Conservation (phyloP, 2,113 vertebrate genomes). For the Anguilla japonica region DNA sequence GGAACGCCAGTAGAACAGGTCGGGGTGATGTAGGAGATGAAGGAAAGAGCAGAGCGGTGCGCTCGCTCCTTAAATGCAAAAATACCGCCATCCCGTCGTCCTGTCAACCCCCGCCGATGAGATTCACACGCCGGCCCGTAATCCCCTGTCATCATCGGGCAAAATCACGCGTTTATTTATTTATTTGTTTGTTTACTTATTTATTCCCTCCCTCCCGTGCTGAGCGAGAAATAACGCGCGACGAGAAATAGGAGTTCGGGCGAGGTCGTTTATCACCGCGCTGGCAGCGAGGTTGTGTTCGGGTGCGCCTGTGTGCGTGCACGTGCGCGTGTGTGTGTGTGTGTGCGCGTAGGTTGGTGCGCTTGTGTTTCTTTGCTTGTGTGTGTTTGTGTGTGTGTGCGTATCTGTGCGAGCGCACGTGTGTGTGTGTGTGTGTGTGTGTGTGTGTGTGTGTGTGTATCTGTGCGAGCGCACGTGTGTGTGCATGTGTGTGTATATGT, state of each 20-base stretch:
- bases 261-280: slow-evolving; percentile 49
- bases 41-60: too few species aligned
- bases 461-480: neutral
- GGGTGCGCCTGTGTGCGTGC: slow-evolving; percentile 46
- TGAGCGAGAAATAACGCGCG: slow-evolving; percentile 63
- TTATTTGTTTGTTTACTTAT: neutral
- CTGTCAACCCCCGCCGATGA: slow-evolving; percentile 55
- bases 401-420: slow-evolving; percentile 1
- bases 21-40: too few species aligned
- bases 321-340: slow-evolving; percentile 37
- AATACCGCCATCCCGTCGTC: slow-evolving; percentile 24
- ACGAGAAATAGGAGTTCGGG: slow-evolving; percentile 26
- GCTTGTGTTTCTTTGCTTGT: slow-evolving; percentile 36
- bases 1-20: too few species aligned
- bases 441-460: slow-evolving; percentile 19
- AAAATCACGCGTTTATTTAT: slow-evolving; percentile 10
- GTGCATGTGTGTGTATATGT: neutral
- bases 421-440: neutral
- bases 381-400: slow-evolving; percentile 7
- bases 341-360: slow-evolving; percentile 28
- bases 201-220: neutral
- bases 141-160: slow-evolving; percentile 52
- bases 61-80: too few species aligned
- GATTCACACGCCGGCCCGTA: slow-evolving; percentile 61
- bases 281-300: too few species aligned